Evolutionary conservation across 2,888 invertebrate species (phyloP).

Genomic region (Drosophila gaucha): DNA sequence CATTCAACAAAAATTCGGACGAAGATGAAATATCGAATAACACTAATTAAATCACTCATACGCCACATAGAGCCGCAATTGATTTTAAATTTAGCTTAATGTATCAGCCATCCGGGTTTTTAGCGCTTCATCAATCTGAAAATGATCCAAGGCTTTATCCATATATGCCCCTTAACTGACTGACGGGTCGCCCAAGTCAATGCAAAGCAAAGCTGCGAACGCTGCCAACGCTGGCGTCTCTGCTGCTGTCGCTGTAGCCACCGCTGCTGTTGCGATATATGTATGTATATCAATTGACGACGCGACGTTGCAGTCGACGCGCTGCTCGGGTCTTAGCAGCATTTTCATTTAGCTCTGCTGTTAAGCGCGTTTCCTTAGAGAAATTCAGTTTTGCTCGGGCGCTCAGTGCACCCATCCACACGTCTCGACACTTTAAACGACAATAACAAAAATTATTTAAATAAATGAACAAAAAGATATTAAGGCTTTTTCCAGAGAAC

Average conservation of each 20-base stretch:
- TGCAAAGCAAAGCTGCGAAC: conserved; percentile 10
- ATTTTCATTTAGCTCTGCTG: conserved; percentile 50
- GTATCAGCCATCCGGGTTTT: neutral
- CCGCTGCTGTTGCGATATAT: conserved; percentile 11
- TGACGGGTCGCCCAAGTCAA: conserved; percentile 9
- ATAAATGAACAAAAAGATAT: neutral
- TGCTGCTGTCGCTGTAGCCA: neutral
- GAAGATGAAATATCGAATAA: too few relatives aligned
- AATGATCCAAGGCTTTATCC: conserved; percentile 13
- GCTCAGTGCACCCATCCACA: conserved; percentile 63
- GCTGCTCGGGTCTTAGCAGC: conserved; percentile 19
- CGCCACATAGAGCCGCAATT: neutral
- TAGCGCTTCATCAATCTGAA: conserved; percentile 12
- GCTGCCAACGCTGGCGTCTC: conserved; percentile 9
- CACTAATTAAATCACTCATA: conserved; percentile 6
- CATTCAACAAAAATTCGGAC: neutral
- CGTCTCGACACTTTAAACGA: conserved; percentile 48
- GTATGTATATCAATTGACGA: conserved; percentile 33
- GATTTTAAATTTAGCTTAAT: conserved; percentile 5
- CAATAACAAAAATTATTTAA: neutral
- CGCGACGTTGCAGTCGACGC: conserved; percentile 30
- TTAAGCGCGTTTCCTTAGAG: conserved; percentile 73
- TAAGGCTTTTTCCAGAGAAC: neutral
- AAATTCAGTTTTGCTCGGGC: conserved; percentile 76
- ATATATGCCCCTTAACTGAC: neutral